Evolutionary conservation across 1,140 invertebrate genomes (phyloP).

Genomic region (Euura saliciscinereae): DNA sequence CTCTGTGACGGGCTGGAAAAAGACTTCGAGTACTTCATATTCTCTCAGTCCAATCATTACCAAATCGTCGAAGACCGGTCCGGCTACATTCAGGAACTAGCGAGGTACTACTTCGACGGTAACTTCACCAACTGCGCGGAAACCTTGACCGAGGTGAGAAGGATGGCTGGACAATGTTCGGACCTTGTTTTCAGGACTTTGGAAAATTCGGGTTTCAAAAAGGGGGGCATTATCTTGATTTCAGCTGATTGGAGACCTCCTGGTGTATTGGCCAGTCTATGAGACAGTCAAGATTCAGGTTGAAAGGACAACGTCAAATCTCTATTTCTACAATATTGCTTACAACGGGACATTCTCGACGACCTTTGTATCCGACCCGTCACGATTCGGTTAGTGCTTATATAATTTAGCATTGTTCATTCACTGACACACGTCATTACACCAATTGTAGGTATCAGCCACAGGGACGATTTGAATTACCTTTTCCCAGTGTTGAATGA

Average conservation of each 20-base stretch:
- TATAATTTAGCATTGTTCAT: no score
- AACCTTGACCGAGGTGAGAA: slow-evolving; percentile 29
- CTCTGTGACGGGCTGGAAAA: slow-evolving; percentile 2
- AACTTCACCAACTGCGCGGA: slow-evolving; percentile 15
- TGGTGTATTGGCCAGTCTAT: slow-evolving; percentile 34
- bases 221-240: no score
- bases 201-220: no score
- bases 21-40: slow-evolving; percentile 10
- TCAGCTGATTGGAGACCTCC: slow-evolving; percentile 33
- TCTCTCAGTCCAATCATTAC: background rate
- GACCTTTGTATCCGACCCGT: slow-evolving; percentile 21
- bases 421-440: no score
- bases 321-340: slow-evolving; percentile 42
- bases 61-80: slow-evolving; percentile 17
- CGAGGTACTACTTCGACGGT: slow-evolving; percentile 36
- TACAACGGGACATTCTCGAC: slow-evolving; percentile 45
- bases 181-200: no score
- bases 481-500: slow-evolving; percentile 49
- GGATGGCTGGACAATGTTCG: no score
- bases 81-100: slow-evolving; percentile 22
- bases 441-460: slow-evolving; percentile 49
- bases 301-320: slow-evolving; percentile 33
- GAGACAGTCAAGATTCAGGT: slow-evolving; percentile 28
- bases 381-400: slow-evolving; percentile 37
- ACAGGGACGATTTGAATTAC: slow-evolving; percentile 59